phyloP scores from a whole-genome alignment of 2,113 vertebrate genomes.

The Fukomys damarensis region DNA sequence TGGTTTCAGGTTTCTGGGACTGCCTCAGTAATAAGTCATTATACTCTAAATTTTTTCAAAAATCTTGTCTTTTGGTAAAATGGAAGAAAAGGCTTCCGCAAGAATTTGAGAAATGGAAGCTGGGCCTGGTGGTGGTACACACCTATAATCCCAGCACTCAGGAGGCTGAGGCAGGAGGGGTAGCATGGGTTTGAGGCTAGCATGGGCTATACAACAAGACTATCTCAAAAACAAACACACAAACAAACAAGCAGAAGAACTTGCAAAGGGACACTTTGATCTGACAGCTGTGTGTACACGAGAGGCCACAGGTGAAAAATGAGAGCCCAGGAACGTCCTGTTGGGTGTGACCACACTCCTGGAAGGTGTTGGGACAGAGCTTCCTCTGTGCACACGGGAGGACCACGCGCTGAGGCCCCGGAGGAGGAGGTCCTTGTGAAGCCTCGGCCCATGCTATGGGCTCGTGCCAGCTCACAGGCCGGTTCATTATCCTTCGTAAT shows the following conservation, averaged over 20 bases:
- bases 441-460: conserved; percentile 65
- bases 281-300: neutral
- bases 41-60: neutral
- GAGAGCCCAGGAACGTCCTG: neutral
- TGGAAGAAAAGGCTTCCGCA: neutral
- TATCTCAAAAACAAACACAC: neutral
- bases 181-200: neutral
- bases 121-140: neutral
- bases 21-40: neutral
- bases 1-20: neutral
- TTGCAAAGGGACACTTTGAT: neutral
- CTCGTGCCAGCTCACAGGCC: conserved; percentile 67
- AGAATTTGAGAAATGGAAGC: neutral
- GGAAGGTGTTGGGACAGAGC: conserved; percentile 31
- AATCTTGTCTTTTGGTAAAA: neutral
- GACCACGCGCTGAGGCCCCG: conserved; percentile 44
- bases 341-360: conserved; percentile 35
- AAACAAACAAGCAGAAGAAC: neutral
- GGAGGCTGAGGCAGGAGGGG: neutral
- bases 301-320: neutral
- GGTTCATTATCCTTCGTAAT: conserved; percentile 83
- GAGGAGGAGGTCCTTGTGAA: conserved; percentile 40
- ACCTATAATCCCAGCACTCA: neutral
- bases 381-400: neutral
- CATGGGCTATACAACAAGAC: neutral